A percentile compares a stretch with the other conserved stretches of the same genome.
Evolutionary conservation across 2,113 vertebrate species (phyloP).

Genomic region (Rhineura floridana): DNA sequence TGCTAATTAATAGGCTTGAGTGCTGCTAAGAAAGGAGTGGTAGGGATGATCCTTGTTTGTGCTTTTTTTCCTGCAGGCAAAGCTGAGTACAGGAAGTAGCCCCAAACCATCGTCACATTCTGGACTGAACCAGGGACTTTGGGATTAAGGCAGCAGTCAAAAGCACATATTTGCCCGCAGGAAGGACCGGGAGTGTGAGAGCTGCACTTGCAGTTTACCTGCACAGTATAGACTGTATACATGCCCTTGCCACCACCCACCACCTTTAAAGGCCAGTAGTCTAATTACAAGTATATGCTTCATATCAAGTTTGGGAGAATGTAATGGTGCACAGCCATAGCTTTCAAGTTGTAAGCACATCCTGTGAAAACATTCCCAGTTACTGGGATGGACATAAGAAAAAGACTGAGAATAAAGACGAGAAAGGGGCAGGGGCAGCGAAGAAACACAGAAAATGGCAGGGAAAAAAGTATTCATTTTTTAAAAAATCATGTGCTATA

Average conservation of each 20-base stretch:
- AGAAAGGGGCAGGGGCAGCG: not conserved
- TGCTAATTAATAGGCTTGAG: not conserved
- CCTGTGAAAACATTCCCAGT: not conserved
- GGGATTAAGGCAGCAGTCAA: not conserved
- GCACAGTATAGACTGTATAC: too few relatives aligned
- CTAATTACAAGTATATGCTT: too few relatives aligned
- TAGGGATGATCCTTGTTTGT: not conserved
- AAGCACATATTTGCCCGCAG: not conserved
- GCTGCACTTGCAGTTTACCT: too few relatives aligned
- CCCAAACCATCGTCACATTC: not conserved
- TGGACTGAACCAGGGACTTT: not conserved
- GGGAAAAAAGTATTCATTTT: not conserved
- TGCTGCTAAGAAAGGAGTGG: too few relatives aligned
- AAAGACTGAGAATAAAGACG: too few relatives aligned
- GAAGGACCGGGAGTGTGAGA: not conserved
- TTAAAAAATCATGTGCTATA: not conserved
- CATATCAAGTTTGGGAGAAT: too few relatives aligned
- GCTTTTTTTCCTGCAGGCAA: not conserved
- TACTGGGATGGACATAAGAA: not conserved
- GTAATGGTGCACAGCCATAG: not conserved
- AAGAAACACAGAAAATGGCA: not conserved
- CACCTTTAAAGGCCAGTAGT: too few relatives aligned
- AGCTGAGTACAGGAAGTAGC: not conserved
- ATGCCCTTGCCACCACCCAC: too few relatives aligned
- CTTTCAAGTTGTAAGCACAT: not conserved